These are phyloP conservation scores for Alauda arvensis DNA, from an alignment of 2,797 vertebrate genomes.

Conservation along the genomic window DNA sequence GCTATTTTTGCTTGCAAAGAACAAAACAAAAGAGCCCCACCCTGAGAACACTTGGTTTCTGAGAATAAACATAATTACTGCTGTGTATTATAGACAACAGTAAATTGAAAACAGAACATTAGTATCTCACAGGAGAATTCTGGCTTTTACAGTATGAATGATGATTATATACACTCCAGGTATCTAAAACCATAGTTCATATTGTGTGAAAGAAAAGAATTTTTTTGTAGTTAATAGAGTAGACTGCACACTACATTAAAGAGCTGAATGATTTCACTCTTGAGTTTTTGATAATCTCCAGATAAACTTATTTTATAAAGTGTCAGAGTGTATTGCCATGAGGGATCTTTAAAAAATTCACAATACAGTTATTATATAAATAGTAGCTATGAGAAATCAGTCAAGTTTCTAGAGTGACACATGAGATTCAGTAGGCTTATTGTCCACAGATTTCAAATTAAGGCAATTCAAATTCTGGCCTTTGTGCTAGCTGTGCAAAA, in stretches of 20 bases:
- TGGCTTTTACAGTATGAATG: neutral
- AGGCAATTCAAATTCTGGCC: slow-evolving; percentile 10
- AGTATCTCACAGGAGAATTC: neutral
- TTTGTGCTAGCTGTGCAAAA: neutral
- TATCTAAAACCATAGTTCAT: neutral
- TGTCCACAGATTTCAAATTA: slow-evolving; percentile 34
- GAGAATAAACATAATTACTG: slow-evolving; percentile 23
- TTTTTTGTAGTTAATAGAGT: neutral
- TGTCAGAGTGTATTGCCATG: neutral
- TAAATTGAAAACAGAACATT: slow-evolving; percentile 28
- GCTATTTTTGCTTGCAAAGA: neutral
- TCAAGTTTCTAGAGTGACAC: slow-evolving; percentile 18
- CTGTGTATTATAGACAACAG: neutral
- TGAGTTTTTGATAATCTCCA: slow-evolving; percentile 11
- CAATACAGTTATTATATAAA: slow-evolving; percentile 33
- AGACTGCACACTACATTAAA: neutral
- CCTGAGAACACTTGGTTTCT: slow-evolving; percentile 11
- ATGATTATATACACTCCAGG: neutral
- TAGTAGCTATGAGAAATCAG: slow-evolving; percentile 22
- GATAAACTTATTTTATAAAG: slow-evolving; percentile 30
- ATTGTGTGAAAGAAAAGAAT: neutral
- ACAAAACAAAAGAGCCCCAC: slow-evolving; percentile 2
- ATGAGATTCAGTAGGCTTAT: neutral
- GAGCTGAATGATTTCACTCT: neutral
- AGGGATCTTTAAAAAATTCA: slow-evolving; percentile 26